Conservation (phyloP, 1,140 invertebrate species). For the Ericerus pela region DNA sequence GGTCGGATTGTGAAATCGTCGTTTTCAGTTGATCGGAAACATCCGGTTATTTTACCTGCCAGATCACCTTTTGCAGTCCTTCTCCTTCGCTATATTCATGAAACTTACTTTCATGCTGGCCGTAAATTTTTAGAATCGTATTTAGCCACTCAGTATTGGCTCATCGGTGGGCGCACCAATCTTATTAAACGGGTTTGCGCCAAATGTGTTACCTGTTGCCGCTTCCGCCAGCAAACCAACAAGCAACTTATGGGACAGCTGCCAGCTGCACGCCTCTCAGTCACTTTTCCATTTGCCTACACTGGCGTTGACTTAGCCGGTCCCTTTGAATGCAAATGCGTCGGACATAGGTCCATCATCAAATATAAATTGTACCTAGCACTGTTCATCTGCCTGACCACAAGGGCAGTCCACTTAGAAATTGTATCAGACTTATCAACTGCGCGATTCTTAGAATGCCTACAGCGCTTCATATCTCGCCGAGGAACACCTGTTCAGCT, state of each 20-base stretch:
- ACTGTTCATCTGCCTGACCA: conserved; percentile 33
- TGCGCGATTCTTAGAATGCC: conserved; percentile 28
- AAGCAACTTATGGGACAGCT: conserved; percentile 27
- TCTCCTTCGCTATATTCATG: conserved; percentile 26
- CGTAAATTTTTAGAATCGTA: conserved; percentile 19
- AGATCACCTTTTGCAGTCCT: conserved; percentile 26
- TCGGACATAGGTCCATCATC: conserved; percentile 16
- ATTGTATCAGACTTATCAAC: conserved; percentile 29
- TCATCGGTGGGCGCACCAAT: conserved; percentile 19
- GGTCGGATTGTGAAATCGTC: conserved; percentile 15
- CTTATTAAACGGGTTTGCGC: conserved; percentile 19
- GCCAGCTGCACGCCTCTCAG: conserved; percentile 23
- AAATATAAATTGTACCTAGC: conserved; percentile 30
- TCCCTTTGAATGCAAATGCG: conserved; percentile 28
- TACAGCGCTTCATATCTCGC: conserved; percentile 30
- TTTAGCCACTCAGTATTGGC: conserved; percentile 26
- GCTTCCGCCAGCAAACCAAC: conserved; percentile 1
- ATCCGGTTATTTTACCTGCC: conserved; percentile 18
- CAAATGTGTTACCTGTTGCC: conserved; percentile 25
- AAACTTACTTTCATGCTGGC: conserved; percentile 24
- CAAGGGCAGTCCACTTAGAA: conserved; percentile 33
- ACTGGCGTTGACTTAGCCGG: conserved; percentile 32
- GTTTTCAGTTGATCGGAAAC: conserved; percentile 13
- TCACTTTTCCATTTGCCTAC: conserved; percentile 24
- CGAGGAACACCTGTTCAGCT: conserved; percentile 27